These are phyloP conservation scores for Lamellibrachia satsuma DNA, from an alignment of 2,888 invertebrate genomes.

Conservation along the genomic window DNA sequence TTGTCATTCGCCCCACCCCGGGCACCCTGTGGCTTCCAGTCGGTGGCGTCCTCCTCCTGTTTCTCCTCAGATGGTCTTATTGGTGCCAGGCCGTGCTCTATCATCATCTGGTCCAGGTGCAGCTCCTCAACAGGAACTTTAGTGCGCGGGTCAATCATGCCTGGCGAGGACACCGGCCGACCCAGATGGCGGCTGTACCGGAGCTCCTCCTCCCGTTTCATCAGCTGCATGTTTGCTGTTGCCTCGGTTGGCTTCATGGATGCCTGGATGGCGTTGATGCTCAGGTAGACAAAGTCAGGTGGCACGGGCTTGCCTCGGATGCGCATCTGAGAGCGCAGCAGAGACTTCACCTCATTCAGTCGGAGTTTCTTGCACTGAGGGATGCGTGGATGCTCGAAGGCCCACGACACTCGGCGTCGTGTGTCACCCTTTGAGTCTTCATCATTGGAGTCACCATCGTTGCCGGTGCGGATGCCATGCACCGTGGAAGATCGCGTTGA, in stretches of 20 bases:
- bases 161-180: conserved; percentile 60
- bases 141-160: conserved; percentile 59
- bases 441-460: conserved; percentile 23
- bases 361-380: conserved; percentile 52
- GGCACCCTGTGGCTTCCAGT: not conserved
- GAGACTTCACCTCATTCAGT: conserved; percentile 59
- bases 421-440: conserved; percentile 23
- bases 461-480: conserved; percentile 30
- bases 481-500: conserved; percentile 8
- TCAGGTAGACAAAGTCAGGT: conserved; percentile 63
- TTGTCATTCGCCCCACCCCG: not conserved
- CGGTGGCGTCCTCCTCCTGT: conserved; percentile 18
- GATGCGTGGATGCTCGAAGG: conserved; percentile 58
- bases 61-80: conserved; percentile 27
- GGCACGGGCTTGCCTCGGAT: conserved; percentile 56
- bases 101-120: conserved; percentile 43
- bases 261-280: conserved; percentile 59
- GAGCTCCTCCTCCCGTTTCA: conserved; percentile 38
- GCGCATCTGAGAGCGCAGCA: conserved; percentile 62
- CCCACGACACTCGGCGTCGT: conserved; percentile 61
- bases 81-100: conserved; percentile 22
- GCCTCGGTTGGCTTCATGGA: conserved; percentile 50
- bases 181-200: not conserved
- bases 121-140: conserved; percentile 54
- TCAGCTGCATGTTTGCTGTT: conserved; percentile 50